Conservation (phyloP, 1,140 invertebrate species). For the Microplitis mediator region DNA sequence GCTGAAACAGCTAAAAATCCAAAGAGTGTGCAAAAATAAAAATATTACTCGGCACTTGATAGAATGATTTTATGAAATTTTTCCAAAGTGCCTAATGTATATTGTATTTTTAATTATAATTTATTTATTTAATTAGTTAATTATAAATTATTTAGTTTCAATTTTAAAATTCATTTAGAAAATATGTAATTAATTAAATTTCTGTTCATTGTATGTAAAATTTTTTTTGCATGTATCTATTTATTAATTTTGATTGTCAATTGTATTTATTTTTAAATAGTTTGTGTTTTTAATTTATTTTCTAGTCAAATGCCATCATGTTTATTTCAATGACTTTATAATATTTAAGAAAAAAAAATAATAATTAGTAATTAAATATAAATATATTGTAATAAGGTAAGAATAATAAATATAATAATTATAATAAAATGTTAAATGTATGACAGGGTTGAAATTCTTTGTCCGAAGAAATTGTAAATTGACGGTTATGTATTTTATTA, state of each 20-base stretch:
- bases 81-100: not conserved
- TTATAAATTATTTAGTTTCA: not conserved
- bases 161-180: not conserved
- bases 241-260: too few species aligned
- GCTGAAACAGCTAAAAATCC: constrained; percentile 31
- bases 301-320: constrained; percentile 26
- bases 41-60: not conserved
- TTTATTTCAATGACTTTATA: not conserved
- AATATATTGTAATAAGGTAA: not conserved
- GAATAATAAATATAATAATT: not conserved
- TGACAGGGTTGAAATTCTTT: not conserved
- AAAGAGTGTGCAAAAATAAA: constrained; percentile 22
- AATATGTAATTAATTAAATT: too few species aligned
- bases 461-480: constrained; percentile 14
- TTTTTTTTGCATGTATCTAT: too few species aligned
- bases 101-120: too few species aligned
- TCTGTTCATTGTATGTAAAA: too few species aligned
- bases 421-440: not conserved
- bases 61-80: not conserved
- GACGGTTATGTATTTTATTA: not conserved
- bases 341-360: not conserved
- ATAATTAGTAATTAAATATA: not conserved
- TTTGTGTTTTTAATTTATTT: constrained; percentile 8
- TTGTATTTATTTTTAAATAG: not conserved
- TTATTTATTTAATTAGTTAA: not conserved